These are phyloP conservation scores for Pomacea canaliculata DNA, from an alignment of 2,888 invertebrate genomes.

Conservation along the genomic window DNA sequence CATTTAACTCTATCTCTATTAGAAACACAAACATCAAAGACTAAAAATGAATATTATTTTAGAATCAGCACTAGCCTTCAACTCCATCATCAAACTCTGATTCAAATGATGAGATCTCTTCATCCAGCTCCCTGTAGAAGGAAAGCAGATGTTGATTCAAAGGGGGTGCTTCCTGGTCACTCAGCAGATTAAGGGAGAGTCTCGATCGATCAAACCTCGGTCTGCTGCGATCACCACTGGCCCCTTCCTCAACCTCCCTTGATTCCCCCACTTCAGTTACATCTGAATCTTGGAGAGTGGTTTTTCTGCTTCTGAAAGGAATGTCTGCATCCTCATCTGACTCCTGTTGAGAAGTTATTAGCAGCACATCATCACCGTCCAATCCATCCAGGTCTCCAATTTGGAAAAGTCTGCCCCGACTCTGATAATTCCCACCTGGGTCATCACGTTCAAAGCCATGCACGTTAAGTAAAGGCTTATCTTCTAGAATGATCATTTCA, in stretches of 20 bases:
- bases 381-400: neutral
- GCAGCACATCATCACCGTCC: neutral
- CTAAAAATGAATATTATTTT: no score
- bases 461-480: neutral
- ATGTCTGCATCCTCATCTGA: neutral
- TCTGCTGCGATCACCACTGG: neutral
- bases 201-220: slow-evolving; percentile 35
- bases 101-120: slow-evolving; percentile 45
- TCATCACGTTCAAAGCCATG: neutral
- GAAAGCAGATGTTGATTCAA: slow-evolving; percentile 23
- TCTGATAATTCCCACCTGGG: neutral
- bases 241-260: neutral
- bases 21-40: no score
- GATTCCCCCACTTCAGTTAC: neutral
- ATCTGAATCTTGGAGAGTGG: neutral
- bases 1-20: no score
- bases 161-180: slow-evolving; percentile 26
- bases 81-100: slow-evolving; percentile 32
- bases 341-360: neutral
- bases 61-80: no score
- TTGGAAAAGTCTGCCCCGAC: neutral
- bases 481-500: slow-evolving; percentile 15
- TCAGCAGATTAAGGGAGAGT: slow-evolving; percentile 39
- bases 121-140: slow-evolving; percentile 40
- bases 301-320: neutral